Evolutionary conservation across 2,888 invertebrate genomes (phyloP), one percentile per base, ranked within the genome.

Genomic region (Furcula furcula): DNA sequence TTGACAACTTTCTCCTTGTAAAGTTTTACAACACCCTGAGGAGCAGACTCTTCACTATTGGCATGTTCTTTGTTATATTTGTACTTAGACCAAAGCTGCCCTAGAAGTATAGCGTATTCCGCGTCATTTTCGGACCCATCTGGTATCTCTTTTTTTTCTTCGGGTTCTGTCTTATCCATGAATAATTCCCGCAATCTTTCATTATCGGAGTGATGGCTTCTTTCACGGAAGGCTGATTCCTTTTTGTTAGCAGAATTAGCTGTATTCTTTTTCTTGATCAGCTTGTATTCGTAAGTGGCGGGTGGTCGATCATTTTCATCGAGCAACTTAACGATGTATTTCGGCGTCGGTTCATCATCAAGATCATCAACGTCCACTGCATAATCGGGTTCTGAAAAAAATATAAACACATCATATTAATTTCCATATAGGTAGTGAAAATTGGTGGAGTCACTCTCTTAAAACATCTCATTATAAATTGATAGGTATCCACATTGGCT

Each of bases 31-130:
- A 88, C 70, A n/a, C 88, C 88, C 62, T 85, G 83, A 10, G 78
- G 77, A 15, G 70, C 72, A 13, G 65, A 62, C 29, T 85, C 77
- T 36, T 72, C 41, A 46, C 78, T 75, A 19, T 76, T 69, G 4
- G 51, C 47, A 42, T 88, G 82, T 27, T 55, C 69, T 51, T 81
- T 84, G 32, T 80, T 76, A 30, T 78, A 83, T 59, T 89, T 89
- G 54, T 91, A 91, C 60, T 91, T 91, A 16, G 90, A 87, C 90
- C 91, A 92, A 6, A 92, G 73, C 46, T 90, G 86, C 33, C 89
- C 83, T 27, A 92, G 61, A 11, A 91, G 73, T 26, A 90, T 72
- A 4, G 90, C 84, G 52, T 91, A 92, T 47, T 90, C 89, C 1
- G 80, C 85, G 37, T 90, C 87, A 34, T 84, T 85, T 46, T 88